Percentiles rank a stretch among this genome's conserved stretches.
Conservation (phyloP, 2,888 invertebrate genomes). For the Meandrusa payeni region DNA sequence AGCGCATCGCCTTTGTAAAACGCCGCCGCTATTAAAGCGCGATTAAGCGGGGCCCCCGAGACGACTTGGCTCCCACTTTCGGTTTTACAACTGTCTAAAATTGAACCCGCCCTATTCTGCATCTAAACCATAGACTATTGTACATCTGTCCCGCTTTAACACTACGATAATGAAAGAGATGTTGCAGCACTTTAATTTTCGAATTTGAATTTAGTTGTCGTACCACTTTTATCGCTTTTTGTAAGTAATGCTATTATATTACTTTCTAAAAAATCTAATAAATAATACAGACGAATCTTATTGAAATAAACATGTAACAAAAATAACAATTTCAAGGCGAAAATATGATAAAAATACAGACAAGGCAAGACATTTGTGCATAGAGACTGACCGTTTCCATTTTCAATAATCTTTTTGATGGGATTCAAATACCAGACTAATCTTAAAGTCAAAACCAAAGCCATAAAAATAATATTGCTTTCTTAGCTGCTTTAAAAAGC, state of each 20-base stretch:
- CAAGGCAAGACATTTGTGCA: too few species aligned
- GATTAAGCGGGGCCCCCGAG: constrained; percentile 59
- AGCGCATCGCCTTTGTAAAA: constrained; percentile 52
- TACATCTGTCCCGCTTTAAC: constrained; percentile 11
- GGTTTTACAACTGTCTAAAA: constrained; percentile 66
- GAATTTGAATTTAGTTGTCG: neutral
- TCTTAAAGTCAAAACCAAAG: too few species aligned
- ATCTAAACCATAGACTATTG: constrained; percentile 6
- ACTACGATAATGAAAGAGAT: neutral
- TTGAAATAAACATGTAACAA: too few species aligned
- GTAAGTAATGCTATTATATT: neutral
- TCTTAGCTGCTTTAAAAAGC: too few species aligned
- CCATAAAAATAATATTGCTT: neutral
- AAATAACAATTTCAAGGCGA: too few species aligned
- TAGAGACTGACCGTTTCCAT: too few species aligned
- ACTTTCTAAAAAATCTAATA: too few species aligned
- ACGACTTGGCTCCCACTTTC: constrained; percentile 72
- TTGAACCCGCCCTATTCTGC: constrained; percentile 37
- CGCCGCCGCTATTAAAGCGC: constrained; percentile 72
- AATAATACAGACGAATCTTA: too few species aligned
- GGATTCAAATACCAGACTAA: too few species aligned
- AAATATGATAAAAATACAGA: too few species aligned
- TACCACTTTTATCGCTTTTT: constrained; percentile 2
- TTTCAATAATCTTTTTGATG: too few species aligned
- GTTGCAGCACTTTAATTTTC: constrained; percentile 2